Evolutionary conservation across 2,113 vertebrate genomes (phyloP), one percentile per base, ranked within the genome.

Genomic region (Burhinus bistriatus): DNA sequence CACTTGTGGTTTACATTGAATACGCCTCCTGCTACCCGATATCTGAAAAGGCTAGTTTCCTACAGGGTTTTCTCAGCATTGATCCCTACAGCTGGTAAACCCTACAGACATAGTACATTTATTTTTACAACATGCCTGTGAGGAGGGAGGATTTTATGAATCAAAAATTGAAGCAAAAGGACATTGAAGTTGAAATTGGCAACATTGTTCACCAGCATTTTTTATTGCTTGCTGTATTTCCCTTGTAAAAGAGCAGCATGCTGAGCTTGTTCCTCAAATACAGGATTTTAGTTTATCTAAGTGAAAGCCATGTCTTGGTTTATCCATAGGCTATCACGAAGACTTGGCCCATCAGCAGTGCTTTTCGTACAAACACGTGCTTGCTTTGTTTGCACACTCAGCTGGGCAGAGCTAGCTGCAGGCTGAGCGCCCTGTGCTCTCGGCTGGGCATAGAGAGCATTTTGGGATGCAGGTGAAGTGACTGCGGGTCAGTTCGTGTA

Each of bases 391-490:
- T 71, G 34, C 30, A 16, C 21, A 5, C 23, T 71, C 8, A 29
- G 70, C 55, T 66, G 79, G 52, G 58, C 57, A 88, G 85, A 54
- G 40, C 32, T 32, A 23, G 22, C 49, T 51, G 49, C 49, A 51
- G 22, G 49, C 49, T 51, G 49, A 51, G 49, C 22, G 8, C 11
- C 0, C 42, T 15, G 30, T 68, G 70, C 62, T 25, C 59, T 34
- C 0, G 0, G 12, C 66, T 64, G 57, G 12, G 8, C 4, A 1
- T 51, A n/a, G 15, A 6, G 49, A 40, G 36, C 40, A 8, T 64
- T 45, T 36, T 30, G 45, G 80, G 58, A 36, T 65, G 62, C 66
- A 77, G 64, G 62, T 92, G 64, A 57, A 69, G 45, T 16, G 49
- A 6, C 54, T 58, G 40, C 1, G 1, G 80, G 29, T 86, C 47